Evolutionary conservation across 2,888 invertebrate genomes (phyloP).

Genomic region (Aradus depressus): DNA sequence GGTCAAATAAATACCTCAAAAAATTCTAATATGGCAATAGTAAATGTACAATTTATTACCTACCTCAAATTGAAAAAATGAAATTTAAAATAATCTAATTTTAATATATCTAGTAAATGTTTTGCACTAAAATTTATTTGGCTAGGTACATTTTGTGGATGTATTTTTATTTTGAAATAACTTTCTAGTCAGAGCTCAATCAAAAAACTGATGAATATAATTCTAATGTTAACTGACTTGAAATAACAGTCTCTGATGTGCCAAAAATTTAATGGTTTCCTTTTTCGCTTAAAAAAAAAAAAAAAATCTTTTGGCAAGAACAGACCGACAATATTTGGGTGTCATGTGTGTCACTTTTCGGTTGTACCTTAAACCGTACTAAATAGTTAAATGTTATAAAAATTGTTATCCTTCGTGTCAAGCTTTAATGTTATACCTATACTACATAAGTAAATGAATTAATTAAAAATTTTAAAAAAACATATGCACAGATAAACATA

Average conservation of each 20-base stretch:
- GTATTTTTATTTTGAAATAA: slow-evolving; percentile 14
- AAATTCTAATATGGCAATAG: slow-evolving; percentile 24
- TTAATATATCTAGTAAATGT: slow-evolving; percentile 14
- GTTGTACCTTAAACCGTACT: slow-evolving; percentile 24
- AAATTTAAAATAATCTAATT: slow-evolving; percentile 5
- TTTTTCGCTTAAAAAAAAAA: too few relatives aligned
- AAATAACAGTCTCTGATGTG: slow-evolving; percentile 1
- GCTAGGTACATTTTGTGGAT: slow-evolving; percentile 25
- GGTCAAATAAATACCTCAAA: slow-evolving; percentile 22
- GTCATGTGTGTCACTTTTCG: slow-evolving; percentile 14
- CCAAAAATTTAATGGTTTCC: too few relatives aligned
- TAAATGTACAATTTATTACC: slow-evolving; percentile 25
- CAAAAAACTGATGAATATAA: too few relatives aligned
- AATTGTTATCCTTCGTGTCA: slow-evolving; percentile 24
- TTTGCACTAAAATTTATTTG: slow-evolving; percentile 17
- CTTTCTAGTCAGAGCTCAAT: slow-evolving; percentile 28
- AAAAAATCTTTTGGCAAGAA: slow-evolving; percentile 17
- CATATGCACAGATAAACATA: slow-evolving; percentile 21
- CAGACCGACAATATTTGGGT: slow-evolving; percentile 22
- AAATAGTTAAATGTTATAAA: slow-evolving; percentile 27
- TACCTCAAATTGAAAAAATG: slow-evolving; percentile 26
- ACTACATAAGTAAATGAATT: slow-evolving; percentile 17
- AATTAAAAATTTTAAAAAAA: slow-evolving; percentile 18
- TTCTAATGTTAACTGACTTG: neutral
- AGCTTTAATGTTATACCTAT: slow-evolving; percentile 22